phyloP scores from a whole-genome alignment of 2,113 vertebrate genomes.

The Mesitornis unicolor region DNA sequence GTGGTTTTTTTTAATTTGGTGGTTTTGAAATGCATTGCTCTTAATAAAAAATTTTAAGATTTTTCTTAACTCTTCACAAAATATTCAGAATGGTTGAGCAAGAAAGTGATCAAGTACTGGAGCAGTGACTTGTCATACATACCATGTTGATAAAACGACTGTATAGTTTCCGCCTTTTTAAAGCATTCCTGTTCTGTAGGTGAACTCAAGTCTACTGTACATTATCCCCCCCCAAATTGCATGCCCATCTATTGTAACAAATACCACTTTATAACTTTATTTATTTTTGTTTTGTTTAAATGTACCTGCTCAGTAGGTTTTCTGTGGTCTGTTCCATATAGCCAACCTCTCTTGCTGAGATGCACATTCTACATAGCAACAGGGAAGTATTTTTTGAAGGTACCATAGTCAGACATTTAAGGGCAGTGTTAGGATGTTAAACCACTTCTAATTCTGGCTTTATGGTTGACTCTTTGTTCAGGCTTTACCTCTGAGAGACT shows the following conservation, averaged over 20 bases:
- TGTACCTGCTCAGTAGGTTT: not conserved
- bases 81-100: not conserved
- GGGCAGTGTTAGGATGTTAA: not conserved
- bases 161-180: not conserved
- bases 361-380: not conserved
- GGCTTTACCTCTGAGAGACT: not conserved
- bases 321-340: not conserved
- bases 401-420: not conserved
- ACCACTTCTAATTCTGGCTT: not conserved
- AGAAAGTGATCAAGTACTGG: not conserved
- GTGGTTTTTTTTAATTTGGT: not conserved
- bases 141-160: not conserved
- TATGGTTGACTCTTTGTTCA: not conserved
- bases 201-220: not conserved
- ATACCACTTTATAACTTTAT: not conserved
- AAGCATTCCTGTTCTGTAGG: not conserved
- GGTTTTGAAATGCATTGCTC: not conserved
- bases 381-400: not conserved
- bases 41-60: not conserved
- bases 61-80: not conserved
- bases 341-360: not conserved
- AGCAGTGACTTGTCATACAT: fast-evolving
- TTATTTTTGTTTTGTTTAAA: not conserved
- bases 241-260: fast-evolving
- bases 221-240: not conserved